phyloP scores from a whole-genome alignment of 2,888 invertebrate genomes.

The Ischnura elegans region DNA sequence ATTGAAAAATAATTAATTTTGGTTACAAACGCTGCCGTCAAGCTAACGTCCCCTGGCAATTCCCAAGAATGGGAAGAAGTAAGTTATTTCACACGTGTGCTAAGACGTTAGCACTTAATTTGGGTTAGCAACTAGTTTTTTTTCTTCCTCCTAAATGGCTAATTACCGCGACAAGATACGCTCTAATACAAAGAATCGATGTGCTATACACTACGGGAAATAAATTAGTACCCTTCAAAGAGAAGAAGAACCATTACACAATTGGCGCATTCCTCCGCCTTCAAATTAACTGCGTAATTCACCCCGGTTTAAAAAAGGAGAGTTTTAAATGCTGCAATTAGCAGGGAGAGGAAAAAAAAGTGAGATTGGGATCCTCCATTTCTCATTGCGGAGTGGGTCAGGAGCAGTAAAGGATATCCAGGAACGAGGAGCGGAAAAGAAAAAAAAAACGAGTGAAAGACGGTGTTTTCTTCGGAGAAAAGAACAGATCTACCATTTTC shows the following conservation, averaged over 20 bases:
- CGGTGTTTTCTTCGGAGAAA: neutral
- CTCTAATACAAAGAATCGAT: neutral
- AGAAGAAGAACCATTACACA: neutral
- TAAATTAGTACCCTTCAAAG: neutral
- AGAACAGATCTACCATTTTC: neutral
- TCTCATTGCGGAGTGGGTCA: neutral
- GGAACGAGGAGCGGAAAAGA: neutral
- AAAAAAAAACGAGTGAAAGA: neutral
- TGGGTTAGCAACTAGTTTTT: no score
- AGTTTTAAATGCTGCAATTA: conserved; percentile 1
- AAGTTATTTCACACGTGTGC: no score
- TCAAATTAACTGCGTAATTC: conserved; percentile 17
- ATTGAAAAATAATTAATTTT: no score
- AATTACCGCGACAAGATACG: neutral
- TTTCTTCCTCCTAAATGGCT: neutral
- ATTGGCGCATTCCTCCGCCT: neutral
- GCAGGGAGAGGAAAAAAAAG: neutral
- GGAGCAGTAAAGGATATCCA: neutral
- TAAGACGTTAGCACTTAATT: no score
- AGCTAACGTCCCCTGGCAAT: no score
- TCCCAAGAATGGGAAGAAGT: no score
- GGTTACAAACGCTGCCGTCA: no score
- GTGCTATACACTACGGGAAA: neutral
- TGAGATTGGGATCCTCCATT: neutral
- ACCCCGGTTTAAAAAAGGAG: neutral